Base-by-base conservation (phyloP, 2,888 invertebrate species). In the Drosophila planitibia region DNA sequence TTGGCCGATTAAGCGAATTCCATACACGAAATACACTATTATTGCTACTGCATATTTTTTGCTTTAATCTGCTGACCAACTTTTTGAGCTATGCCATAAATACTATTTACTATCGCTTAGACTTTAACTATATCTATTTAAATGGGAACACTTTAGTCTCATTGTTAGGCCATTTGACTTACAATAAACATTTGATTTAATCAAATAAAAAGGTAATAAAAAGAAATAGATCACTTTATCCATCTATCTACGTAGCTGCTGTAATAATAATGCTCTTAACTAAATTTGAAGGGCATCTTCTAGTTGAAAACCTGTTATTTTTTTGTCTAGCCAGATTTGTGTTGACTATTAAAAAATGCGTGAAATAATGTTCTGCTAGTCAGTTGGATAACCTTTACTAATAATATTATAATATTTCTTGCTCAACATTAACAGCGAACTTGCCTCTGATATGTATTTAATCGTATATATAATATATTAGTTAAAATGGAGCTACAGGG, bases 261-360 rank as follows among this genome's bases (percentile, higher is more conserved):
- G 32, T n/a, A 9, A 25, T 25, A 25, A 37, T 47, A 68, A 39
- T 58, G n/a, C 22, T 22, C 53, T 70, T 12, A 69, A 70, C 44
- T 37, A 70, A 32, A 71, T 6, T 28, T 47, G 37, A 69, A 35
- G 39, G 33, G n/a, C 61, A 41, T 32, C 39, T 70, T 67, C 28
- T 51, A n/a, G 32, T 28, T 47, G 22, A 58, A 58, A 71, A 71
- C 68, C 32, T 16, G 57, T 68, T 71, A 19, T 12, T 12, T 37
- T 37, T 25, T 30, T 44, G 30, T 39, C 47, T 16, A 37, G 32
- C 39, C 32, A 10, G 32, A 32, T 51, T 51, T 65, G 37, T 33
- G 49, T 16, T 30, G 16, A 7, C 28, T 22, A 25, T 57, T 61
- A 30, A 35, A 60, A n/a, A n/a, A 22, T n/a, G 10, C 14, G 10